A percentile compares a stretch with the other conserved stretches of the same genome.
These are phyloP conservation scores for Phainopepla nitens DNA, from an alignment of 2,113 vertebrate species.

Conservation along the genomic window DNA sequence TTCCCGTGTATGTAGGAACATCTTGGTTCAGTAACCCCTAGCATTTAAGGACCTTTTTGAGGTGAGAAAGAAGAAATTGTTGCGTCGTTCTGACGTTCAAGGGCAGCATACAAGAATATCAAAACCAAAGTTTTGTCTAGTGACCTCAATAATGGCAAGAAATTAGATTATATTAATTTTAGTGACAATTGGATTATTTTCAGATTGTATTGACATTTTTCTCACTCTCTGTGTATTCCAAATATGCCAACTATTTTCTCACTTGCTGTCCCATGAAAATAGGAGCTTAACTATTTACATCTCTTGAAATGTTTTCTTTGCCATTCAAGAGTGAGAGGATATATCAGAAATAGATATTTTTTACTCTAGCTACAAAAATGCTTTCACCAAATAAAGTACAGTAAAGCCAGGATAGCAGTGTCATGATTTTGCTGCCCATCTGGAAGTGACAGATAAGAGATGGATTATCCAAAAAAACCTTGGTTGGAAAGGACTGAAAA, in stretches of 20 bases:
- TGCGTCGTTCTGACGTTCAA: not conserved
- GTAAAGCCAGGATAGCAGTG: not conserved
- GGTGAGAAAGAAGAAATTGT: not conserved
- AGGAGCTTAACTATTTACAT: not conserved
- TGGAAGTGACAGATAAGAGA: not conserved
- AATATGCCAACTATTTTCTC: not conserved
- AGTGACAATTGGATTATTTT: not conserved
- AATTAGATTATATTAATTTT: not conserved
- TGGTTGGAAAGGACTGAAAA: not conserved
- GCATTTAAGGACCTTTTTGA: not conserved
- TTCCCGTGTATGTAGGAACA: not conserved
- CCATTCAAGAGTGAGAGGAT: not conserved
- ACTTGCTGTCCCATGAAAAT: not conserved
- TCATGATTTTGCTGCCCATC: not conserved
- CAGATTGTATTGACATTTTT: slow-evolving; percentile 1
- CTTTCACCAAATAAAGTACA: not conserved
- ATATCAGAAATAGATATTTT: not conserved
- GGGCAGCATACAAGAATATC: not conserved
- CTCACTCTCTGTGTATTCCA: not conserved
- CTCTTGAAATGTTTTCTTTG: not conserved
- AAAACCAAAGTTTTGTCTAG: not conserved
- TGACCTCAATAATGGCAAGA: not conserved
- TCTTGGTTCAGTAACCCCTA: not conserved
- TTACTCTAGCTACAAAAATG: not conserved
- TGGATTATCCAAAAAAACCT: not conserved